Evolutionary conservation across 2,888 invertebrate genomes (phyloP).

Genomic region (Drosophila stalkeri): DNA sequence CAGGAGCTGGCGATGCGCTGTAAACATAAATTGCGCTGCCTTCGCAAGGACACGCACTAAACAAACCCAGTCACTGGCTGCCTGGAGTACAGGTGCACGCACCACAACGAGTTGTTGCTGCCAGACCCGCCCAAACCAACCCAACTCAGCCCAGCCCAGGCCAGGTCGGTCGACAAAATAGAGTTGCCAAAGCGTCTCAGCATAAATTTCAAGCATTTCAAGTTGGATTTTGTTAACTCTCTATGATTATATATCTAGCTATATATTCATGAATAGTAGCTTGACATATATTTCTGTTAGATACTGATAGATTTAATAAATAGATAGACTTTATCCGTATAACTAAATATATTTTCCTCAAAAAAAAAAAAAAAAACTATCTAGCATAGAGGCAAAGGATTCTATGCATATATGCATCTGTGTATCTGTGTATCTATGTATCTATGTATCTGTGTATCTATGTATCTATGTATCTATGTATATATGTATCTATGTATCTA

Average conservation of each 20-base stretch:
- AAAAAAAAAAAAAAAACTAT: no score
- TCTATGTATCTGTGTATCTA: no score
- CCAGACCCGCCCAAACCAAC: background rate
- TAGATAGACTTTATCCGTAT: background rate
- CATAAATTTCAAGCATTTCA: background rate
- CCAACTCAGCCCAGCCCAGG: background rate
- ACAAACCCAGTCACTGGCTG: conserved; percentile 16
- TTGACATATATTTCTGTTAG: background rate
- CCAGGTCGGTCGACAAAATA: background rate
- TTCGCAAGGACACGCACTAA: conserved; percentile 66
- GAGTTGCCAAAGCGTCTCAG: background rate
- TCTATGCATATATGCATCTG: no score
- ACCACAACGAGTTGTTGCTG: conserved; percentile 7
- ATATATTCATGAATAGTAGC: background rate
- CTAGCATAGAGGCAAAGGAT: no score
- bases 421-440: no score
- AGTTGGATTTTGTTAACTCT: no score
- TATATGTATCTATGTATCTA: no score
- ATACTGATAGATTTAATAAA: background rate
- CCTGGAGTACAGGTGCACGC: conserved; percentile 18
- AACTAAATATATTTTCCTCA: background rate
- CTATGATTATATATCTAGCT: background rate
- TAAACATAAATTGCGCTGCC: conserved; percentile 49
- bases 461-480: no score
- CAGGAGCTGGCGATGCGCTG: conserved; percentile 19